phyloP scores from a whole-genome alignment of 2,113 vertebrate species.

The Apistogramma diplotaenia region DNA sequence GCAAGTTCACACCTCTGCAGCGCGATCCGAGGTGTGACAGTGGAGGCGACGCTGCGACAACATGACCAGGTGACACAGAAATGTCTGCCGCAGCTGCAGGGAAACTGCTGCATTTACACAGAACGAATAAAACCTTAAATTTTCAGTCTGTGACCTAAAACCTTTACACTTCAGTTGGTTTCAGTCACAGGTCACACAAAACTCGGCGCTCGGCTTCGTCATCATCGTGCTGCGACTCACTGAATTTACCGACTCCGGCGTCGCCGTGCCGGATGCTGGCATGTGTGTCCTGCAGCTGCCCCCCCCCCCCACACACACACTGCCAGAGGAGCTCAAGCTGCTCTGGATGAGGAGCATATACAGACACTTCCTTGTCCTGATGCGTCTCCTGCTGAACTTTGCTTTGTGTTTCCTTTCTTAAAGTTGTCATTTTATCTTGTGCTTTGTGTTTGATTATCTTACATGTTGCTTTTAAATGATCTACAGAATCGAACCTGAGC shows the following conservation, averaged over 20 bases:
- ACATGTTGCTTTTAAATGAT: no score
- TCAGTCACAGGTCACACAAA: no score
- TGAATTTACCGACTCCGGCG: neutral
- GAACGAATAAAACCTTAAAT: neutral
- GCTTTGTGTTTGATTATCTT: no score
- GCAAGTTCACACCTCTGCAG: conserved; percentile 19
- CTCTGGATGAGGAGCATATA: neutral
- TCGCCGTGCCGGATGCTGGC: neutral
- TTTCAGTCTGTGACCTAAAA: neutral
- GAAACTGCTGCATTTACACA: accelerated
- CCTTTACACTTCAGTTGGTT: neutral
- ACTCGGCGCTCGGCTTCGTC: neutral
- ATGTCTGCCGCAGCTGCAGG: neutral
- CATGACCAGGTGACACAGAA: neutral
- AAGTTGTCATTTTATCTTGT: no score
- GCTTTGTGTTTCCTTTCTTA: no score
- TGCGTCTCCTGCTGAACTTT: neutral
- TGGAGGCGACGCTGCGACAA: neutral
- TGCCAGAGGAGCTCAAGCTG: accelerated
- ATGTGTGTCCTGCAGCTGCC: neutral
- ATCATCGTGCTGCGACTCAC: neutral
- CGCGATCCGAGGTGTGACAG: conserved; percentile 20
- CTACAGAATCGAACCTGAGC: no score
- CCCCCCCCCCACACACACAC: neutral
- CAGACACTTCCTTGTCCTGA: neutral